Evolutionary conservation across 1,140 invertebrate genomes (phyloP), one percentile per base, ranked within the genome.

Genomic region (Ceratina calcarata): DNA sequence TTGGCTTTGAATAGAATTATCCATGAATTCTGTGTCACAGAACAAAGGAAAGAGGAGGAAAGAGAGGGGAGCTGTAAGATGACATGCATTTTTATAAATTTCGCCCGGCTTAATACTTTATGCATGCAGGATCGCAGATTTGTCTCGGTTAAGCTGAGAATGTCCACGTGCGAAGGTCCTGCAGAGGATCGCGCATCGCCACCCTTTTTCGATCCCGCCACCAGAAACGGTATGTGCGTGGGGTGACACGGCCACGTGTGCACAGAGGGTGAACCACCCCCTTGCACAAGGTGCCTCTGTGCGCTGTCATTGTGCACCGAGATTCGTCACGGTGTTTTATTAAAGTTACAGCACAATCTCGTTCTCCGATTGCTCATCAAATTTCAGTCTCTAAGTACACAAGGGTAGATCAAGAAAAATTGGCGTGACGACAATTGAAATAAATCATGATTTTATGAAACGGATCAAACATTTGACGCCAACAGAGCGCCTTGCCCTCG

Each of bases 91-190:
- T 93, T 92, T 91, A 92, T 93, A 93, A 92, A 92, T 93, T 91
- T 93, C 90, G 89, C 90, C 89, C 91, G 86, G 91, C 90, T 92
- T 91, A 91, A 93, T 93, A 90, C 90, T 89, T 93, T 93, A 93
- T 93, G 92, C 92, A 92, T 92, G 92, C 91, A 92, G 91, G 89
- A 92, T 92, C 91, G 89, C 86, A 90, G 92, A 93, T 93, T 93
- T 92, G 92, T 92, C 91, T 90, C 92, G 92, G 90, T 92, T 45
- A 92, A 92, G 90, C 91, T 92, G 91, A 92, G 91, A 93, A 92
- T 91, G 91, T 92, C 92, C 92, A 93, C 91, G 91, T 92, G 92
- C 90, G 86, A 81, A 79, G 82, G 87, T 84, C 85, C 80, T 82
- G 71, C 80, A 80, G 78, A 86, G 83, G 80, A 85, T 85, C 64